Evolutionary conservation across 64 coral and sea anemone species (phyloP), one percentile per base, ranked within the genome.

Genomic region (Astreopora myriophthalma): DNA sequence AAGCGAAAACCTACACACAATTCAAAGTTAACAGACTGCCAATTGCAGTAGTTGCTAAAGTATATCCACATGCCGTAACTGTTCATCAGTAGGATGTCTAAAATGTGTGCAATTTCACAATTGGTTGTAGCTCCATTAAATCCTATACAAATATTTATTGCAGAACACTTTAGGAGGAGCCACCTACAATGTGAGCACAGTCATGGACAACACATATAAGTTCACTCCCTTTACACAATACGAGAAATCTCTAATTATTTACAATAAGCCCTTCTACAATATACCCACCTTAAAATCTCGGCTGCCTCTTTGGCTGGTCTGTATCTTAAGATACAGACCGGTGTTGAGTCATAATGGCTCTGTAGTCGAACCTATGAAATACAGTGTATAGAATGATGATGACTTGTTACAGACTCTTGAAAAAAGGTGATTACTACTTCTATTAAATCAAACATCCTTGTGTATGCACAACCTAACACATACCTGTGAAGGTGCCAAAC

Each of bases 211-310:
- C 49, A 55, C 49, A 55, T 10, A 55, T 11, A 55, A 55, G 49
- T 55, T 68, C 22, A 27, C 64, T 68, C 64, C n/a, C 64, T 68
- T 68, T 68, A 68, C 64, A 68, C 64, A 68, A 26, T 68, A 68
- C 64, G 3, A 68, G 6, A 68, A 68, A 19, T 28, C 2, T 68
- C 5, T 68, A 68, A 68, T 30, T 55, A 68, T 68, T 68, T 68
- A 68, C 64, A 68, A 68, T 68, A 68, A 68, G 28, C 68, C 29
- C 6, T 71, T 71, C 68, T 33, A 55, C n/a, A n/a, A n/a, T n/a
- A 62, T 14, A 34, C 68, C 68, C 31, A 71, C 68, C 68, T 71
- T 33, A 71, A 12, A 71, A 32, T 30, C 14, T 71, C 28, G 12
- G 68, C 68, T 32, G 68, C 68, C 68, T 35, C 68, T 71, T 71